Evolutionary conservation across 1,140 invertebrate species (phyloP), one percentile per base, ranked within the genome.

Genomic region (Musca vetustissima): DNA sequence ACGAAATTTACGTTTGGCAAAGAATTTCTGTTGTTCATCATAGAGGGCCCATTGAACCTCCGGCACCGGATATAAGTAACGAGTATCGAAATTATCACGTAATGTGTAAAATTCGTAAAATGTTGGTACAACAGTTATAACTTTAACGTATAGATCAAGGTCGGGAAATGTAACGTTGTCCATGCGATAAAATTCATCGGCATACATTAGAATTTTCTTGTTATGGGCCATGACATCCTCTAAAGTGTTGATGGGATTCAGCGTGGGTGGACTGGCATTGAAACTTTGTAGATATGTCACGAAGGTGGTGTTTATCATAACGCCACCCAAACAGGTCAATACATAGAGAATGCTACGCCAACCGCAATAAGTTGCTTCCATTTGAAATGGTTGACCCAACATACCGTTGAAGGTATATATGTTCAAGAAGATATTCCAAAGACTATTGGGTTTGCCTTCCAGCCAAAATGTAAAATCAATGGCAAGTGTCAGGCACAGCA

Each of bases 231-330:
- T 2, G 7, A 48, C 6, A 65, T 65, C 61, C 0, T 47, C 36
- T 7, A 65, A 9, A 3, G 19, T 43, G 7, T 48, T 25, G 13
- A 65, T 65, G n/a, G 32, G 13, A 21, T 22, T 21, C 32, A 21
- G 17, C 14, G 22, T 47, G 3, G 61, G 61, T 15, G 61, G 47
- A 7, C 22, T 47, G 19, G 61, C 47, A 48, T 65, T 65, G 17
- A 65, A 65, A 11, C 28, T 48, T 25, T 65, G 61, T 17, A 65
- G n/a, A 65, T 65, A 65, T 8, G 36, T 65, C 0, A 47, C 21
- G 13, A 48, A 65, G 11, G 36, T 65, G 19, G 61, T 65, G 32
- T 65, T 65, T 9, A 65, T n/a, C 6, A 65, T 21, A 13, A 65
- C 14, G 11, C 61, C 61, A 1, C 17, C 28, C 7, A 65, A 24